Base-by-base conservation (phyloP, 2,888 invertebrate genomes). In the Griposia aprilina region DNA sequence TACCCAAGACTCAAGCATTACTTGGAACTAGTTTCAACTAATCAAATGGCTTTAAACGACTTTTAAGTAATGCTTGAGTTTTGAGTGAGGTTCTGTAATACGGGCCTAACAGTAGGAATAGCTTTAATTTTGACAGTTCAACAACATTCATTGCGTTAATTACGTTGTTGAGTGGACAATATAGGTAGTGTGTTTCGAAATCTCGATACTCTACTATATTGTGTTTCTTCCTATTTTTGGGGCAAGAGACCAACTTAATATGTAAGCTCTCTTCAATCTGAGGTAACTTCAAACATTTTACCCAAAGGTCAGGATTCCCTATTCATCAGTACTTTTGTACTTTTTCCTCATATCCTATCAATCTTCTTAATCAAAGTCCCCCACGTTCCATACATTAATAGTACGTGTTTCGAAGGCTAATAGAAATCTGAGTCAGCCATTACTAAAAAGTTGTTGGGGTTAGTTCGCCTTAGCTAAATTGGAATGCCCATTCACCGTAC, bases 401-500 rank as follows among this genome's bases (percentile, higher is more conserved):
- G 74, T 55, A 87, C 80, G 83, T 87, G 79, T 76, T 68, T 76
- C 65, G 48, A 30, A 62, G 59, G 62, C 66, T 76, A 84, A 78
- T 75, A 73, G 78, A 77, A 81, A 76, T 55, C 71, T 65, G 72
- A 77, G 65, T 78, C 74, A 70, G 81, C 82, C 48, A 81, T 86
- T 74, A 79, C 78, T 68, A 65, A 73, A 72, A 69, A 79, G 48
- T 85, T 65, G 78, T 75, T 63, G 65, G 63, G 72, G 75, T 67
- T 72, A 82, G 80, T 73, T 75, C 78, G 73, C 81, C 66, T 71
- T 67, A 75, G 78, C 83, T 83, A 90, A 88, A 90, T 90, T 90
- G 90, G 87, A 88, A 88, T 88, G 89, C 72, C 87, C 81, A 87
- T 87, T 89, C 88, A 87, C 84, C 85, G 87, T 87, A 81, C 80